A percentile compares a stretch with the other conserved stretches of the same genome.
These are phyloP conservation scores for Seriola rivoliana DNA, from an alignment of 2,113 vertebrate genomes.

Conservation along the genomic window DNA sequence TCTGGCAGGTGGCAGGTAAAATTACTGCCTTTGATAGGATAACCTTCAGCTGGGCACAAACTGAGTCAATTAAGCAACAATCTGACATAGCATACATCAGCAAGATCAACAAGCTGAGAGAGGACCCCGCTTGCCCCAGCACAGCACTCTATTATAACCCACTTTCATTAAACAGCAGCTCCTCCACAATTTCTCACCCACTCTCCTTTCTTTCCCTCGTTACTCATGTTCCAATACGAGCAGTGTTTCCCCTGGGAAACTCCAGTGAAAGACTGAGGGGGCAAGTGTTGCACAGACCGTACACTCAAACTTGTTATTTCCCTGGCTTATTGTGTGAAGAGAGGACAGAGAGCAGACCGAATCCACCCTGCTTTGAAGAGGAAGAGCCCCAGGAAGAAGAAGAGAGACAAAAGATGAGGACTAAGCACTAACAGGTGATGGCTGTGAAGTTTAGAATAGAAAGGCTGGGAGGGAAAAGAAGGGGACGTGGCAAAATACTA, in stretches of 20 bases:
- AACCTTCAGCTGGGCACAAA: conserved; percentile 40
- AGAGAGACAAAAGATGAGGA: conserved; percentile 30
- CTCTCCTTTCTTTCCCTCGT: conserved; percentile 36
- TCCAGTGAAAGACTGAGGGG: conserved; percentile 21
- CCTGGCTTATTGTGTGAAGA: conserved; percentile 19
- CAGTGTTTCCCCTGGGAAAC: conserved; percentile 16
- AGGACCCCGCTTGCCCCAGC: conserved; percentile 36
- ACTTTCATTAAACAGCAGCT: conserved; percentile 55
- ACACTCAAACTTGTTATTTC: conserved; percentile 69
- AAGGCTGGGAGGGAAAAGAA: no score
- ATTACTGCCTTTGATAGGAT: conserved; percentile 32
- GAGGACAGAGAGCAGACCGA: conserved; percentile 24
- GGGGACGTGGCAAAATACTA: background rate
- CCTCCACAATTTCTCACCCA: conserved; percentile 43
- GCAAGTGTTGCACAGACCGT: conserved; percentile 35
- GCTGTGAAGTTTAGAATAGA: conserved; percentile 9
- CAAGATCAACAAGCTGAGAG: conserved; percentile 56
- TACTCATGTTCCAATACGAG: conserved; percentile 43
- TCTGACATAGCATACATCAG: conserved; percentile 58
- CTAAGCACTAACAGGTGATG: conserved; percentile 25
- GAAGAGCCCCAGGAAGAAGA: conserved; percentile 15
- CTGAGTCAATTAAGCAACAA: conserved; percentile 56
- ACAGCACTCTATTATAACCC: conserved; percentile 46
- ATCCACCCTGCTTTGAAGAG: conserved; percentile 39
- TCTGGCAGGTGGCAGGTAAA: conserved; percentile 11